These are phyloP conservation scores for Phoronis australis DNA, from an alignment of 2,888 invertebrate genomes.

Conservation along the genomic window DNA sequence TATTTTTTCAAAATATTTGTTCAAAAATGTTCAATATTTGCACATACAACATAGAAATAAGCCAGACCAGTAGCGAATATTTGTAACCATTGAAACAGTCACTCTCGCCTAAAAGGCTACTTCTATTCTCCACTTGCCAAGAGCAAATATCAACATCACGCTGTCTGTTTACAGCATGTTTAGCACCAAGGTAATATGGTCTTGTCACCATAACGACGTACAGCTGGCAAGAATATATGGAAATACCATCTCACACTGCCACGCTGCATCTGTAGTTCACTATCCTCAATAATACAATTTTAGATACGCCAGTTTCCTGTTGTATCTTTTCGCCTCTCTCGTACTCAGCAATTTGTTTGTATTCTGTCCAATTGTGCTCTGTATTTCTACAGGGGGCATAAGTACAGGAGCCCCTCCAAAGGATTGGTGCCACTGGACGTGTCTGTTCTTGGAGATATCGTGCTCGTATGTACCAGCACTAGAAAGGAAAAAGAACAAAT, in stretches of 20 bases:
- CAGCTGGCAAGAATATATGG: no score
- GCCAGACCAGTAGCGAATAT: no score
- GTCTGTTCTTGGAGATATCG: slow-evolving; percentile 30
- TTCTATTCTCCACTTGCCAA: no score
- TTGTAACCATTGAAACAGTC: no score
- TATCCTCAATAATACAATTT: slow-evolving; percentile 54
- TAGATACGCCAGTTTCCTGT: slow-evolving; percentile 48
- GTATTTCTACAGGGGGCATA: slow-evolving; percentile 41
- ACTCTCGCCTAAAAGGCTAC: no score
- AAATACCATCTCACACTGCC: background rate
- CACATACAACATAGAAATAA: no score
- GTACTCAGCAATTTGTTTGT: slow-evolving; percentile 52
- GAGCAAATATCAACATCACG: no score
- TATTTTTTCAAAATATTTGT: no score
- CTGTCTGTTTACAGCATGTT: no score
- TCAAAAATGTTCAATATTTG: no score
- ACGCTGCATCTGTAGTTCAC: background rate
- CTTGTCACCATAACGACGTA: no score
- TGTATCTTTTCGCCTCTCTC: slow-evolving; percentile 49
- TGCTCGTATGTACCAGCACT: slow-evolving; percentile 51
- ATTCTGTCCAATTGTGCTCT: slow-evolving; percentile 49
- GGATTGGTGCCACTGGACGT: slow-evolving; percentile 51
- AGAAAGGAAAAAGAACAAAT: slow-evolving; percentile 15
- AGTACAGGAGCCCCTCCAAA: slow-evolving; percentile 49
- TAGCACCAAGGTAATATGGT: no score